These are phyloP conservation scores for Aphelinus certus DNA, from an alignment of 1,140 invertebrate species.

Conservation along the genomic window DNA sequence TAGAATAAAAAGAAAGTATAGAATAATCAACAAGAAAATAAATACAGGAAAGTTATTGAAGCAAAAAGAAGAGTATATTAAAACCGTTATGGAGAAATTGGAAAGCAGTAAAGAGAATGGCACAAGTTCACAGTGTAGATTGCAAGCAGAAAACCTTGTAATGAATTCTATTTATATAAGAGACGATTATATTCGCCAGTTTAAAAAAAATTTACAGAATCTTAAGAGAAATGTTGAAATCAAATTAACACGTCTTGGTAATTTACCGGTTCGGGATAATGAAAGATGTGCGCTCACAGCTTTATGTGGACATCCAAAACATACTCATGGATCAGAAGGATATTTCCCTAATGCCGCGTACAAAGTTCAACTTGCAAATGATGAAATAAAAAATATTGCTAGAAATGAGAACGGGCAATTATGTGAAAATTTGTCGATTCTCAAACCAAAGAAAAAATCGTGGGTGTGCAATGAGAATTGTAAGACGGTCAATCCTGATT, in stretches of 20 bases:
- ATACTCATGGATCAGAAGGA: conserved; percentile 1
- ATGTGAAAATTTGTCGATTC: neutral
- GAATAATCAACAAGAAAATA: neutral
- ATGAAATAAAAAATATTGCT: neutral
- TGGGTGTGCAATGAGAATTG: neutral
- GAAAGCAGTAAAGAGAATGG: neutral
- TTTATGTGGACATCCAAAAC: neutral
- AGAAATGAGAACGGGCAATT: conserved; percentile 2
- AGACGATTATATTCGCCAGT: neutral
- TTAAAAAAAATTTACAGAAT: neutral
- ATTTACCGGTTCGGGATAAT: neutral
- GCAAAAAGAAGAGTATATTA: conserved; percentile 13
- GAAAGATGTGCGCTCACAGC: neutral
- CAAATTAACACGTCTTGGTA: neutral
- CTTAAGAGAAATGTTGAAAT: neutral
- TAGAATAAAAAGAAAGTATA: conserved; percentile 18
- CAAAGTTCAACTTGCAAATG: neutral
- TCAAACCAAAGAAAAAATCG: neutral
- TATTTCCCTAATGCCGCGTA: neutral
- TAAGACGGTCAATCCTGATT: conserved; percentile 1
- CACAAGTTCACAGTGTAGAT: neutral
- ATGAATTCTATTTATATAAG: neutral
- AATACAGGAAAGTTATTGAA: neutral
- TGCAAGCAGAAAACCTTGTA: conserved; percentile 6
- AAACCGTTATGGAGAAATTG: conserved; percentile 5